Evolutionary conservation across 2,113 vertebrate genomes (phyloP).

Genomic region (Phrynocephalus versicolor): DNA sequence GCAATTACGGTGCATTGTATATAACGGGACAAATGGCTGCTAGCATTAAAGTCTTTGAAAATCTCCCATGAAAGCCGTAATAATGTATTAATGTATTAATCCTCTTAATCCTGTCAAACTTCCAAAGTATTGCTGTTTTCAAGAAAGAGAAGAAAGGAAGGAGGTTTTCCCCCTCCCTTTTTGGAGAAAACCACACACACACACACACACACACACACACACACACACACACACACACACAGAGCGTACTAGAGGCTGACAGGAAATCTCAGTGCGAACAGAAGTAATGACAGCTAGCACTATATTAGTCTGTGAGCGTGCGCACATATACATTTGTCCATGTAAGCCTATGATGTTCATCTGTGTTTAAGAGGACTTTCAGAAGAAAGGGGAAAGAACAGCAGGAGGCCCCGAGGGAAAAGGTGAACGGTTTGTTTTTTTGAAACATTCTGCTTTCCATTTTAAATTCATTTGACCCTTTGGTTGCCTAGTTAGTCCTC

Average conservation of each 20-base stretch:
- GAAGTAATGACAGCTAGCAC: not conserved
- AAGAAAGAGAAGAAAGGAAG: not conserved
- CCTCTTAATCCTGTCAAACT: slow-evolving; percentile 77
- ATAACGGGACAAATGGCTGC: slow-evolving; percentile 71
- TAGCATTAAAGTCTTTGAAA: slow-evolving; percentile 67
- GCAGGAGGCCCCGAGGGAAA: not conserved
- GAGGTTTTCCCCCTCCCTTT: too few species aligned
- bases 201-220: too few species aligned
- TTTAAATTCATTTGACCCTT: not conserved
- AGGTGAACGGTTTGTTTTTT: not conserved
- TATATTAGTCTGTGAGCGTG: not conserved
- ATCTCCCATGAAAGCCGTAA: slow-evolving; percentile 72
- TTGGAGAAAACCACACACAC: too few species aligned
- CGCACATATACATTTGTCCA: not conserved
- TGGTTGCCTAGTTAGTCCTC: too few species aligned
- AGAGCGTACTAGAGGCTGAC: slow-evolving; percentile 38
- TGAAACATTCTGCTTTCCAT: too few species aligned
- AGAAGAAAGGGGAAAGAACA: not conserved
- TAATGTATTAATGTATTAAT: slow-evolving; percentile 78
- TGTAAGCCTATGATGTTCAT: not conserved
- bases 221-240: too few species aligned
- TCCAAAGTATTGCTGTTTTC: slow-evolving; percentile 49
- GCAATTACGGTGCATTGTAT: slow-evolving; percentile 71
- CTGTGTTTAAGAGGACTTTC: not conserved
- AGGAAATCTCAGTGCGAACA: slow-evolving; percentile 29